Conservation (phyloP, 2,888 invertebrate genomes). For the Standfussiana lucernea region DNA sequence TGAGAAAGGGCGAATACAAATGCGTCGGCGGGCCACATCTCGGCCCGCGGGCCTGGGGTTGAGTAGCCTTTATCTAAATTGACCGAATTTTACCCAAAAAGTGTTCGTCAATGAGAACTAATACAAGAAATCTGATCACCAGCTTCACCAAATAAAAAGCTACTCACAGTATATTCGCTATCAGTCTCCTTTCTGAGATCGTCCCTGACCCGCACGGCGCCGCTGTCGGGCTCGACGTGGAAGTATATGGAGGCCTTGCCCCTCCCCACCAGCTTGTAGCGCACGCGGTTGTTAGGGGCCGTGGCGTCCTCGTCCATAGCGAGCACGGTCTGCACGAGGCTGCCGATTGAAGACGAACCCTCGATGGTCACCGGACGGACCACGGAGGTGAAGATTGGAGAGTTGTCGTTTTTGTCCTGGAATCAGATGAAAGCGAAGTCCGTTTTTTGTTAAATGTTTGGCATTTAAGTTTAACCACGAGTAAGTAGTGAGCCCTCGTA, state of each 20-base stretch:
- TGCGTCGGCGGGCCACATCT: too few species aligned
- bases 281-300: conserved; percentile 94
- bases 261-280: conserved; percentile 95
- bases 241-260: conserved; percentile 96
- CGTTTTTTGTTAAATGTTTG: not conserved
- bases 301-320: conserved; percentile 97
- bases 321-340: conserved; percentile 94
- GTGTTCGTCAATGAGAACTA: too few species aligned
- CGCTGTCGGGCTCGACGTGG: conserved; percentile 96
- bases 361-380: conserved; percentile 96
- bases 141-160: not conserved
- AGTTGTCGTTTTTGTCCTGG: conserved; percentile 96
- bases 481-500: too few species aligned
- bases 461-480: too few species aligned
- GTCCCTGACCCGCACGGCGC: conserved; percentile 94
- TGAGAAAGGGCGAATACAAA: too few species aligned
- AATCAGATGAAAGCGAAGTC: conserved; percentile 53
- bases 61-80: too few species aligned
- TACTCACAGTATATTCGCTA: conserved; percentile 95
- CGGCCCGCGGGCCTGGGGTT: too few species aligned
- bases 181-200: conserved; percentile 96
- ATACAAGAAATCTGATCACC: too few species aligned
- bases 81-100: too few species aligned
- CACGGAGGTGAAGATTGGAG: conserved; percentile 96
- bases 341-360: conserved; percentile 95